Conservation (phyloP, 2,797 vertebrate genomes). For the Chiloscyllium punctatum region DNA sequence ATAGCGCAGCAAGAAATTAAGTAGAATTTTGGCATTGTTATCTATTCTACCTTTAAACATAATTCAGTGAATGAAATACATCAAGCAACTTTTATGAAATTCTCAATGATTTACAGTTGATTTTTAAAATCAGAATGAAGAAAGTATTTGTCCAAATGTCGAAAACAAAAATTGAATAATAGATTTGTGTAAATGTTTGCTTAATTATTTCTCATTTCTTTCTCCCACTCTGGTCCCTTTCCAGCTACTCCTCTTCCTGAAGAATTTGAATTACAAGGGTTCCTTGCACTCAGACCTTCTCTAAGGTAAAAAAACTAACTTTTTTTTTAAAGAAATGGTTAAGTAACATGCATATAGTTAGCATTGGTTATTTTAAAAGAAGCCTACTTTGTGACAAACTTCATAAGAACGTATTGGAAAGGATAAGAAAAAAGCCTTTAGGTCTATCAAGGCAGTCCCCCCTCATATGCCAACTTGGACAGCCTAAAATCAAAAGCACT, state of each 20-base stretch:
- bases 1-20: not conserved
- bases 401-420: not conserved
- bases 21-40: not conserved
- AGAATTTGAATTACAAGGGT: constrained; percentile 96
- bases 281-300: constrained; percentile 87
- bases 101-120: not conserved
- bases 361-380: not conserved
- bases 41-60: not conserved
- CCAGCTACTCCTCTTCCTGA: constrained; percentile 87
- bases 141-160: not conserved
- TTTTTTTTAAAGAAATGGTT: not conserved
- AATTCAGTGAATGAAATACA: not conserved
- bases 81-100: not conserved
- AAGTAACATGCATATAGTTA: not conserved
- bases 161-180: not conserved
- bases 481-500: not conserved
- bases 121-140: not conserved
- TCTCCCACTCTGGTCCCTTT: not conserved
- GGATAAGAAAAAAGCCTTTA: not conserved
- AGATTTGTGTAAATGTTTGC: not conserved
- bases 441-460: not conserved
- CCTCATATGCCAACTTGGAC: not conserved
- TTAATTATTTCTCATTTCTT: not conserved
- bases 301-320: constrained; percentile 65
- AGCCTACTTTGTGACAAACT: not conserved